These are phyloP conservation scores for Bombus pyrosoma DNA, from an alignment of 1,140 invertebrate genomes.

Conservation along the genomic window DNA sequence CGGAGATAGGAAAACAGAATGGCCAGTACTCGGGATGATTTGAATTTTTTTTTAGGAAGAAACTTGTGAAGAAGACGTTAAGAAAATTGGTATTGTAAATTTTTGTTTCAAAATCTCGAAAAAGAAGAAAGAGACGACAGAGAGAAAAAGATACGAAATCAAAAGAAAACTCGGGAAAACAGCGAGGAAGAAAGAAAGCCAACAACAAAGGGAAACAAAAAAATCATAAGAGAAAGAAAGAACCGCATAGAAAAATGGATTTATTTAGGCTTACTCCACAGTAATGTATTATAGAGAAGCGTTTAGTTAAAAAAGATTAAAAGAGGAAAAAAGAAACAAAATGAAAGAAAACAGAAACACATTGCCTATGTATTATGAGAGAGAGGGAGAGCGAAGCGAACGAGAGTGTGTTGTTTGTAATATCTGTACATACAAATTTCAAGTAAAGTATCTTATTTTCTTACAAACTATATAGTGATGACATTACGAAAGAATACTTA, in stretches of 20 bases:
- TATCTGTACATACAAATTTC: conserved; percentile 79
- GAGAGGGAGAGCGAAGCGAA: conserved; percentile 8
- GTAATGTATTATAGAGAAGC: conserved; percentile 64
- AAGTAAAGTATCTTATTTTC: conserved; percentile 80
- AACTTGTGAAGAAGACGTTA: no score
- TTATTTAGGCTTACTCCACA: conserved; percentile 56
- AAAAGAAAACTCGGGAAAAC: neutral
- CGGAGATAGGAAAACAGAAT: neutral
- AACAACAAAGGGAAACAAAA: neutral
- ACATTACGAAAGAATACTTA: conserved; percentile 74
- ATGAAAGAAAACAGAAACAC: conserved; percentile 33
- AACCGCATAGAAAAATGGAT: conserved; percentile 25
- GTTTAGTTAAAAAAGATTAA: conserved; percentile 54
- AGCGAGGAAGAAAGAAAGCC: neutral
- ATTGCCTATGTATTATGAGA: conserved; percentile 68
- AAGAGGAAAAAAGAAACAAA: conserved; percentile 5
- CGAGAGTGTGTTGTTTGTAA: conserved; percentile 72
- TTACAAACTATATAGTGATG: conserved; percentile 77
- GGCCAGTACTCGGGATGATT: neutral
- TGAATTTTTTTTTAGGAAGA: neutral
- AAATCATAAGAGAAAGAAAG: neutral
- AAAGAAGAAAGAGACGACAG: no score
- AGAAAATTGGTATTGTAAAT: neutral
- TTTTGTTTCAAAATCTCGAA: neutral
- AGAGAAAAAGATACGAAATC: neutral